Evolutionary conservation across 1,140 invertebrate species (phyloP).

Genomic region (Diplogasteroides magnus): DNA sequence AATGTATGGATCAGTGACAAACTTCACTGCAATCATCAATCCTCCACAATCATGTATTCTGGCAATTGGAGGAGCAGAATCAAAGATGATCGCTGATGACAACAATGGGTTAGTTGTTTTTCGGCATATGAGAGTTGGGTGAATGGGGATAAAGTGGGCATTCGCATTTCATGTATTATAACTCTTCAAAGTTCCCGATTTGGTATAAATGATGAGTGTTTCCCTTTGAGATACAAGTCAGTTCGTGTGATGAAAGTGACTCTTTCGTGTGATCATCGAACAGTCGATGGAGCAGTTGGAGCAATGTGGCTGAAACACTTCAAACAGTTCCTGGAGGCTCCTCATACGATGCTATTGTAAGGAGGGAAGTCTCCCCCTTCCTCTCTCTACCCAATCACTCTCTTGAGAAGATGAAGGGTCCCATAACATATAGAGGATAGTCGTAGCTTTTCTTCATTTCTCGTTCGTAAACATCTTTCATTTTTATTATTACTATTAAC

Average conservation of each 20-base stretch:
- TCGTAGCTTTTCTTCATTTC: constrained; percentile 8
- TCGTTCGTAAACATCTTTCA: constrained; percentile 13
- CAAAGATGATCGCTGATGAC: constrained; percentile 60
- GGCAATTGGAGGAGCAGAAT: constrained; percentile 64
- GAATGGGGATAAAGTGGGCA: background rate
- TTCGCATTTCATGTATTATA: background rate
- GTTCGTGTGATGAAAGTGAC: constrained; percentile 66
- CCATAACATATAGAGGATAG: background rate
- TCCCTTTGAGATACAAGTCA: constrained; percentile 58
- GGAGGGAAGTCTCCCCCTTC: background rate
- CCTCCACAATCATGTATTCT: constrained; percentile 69
- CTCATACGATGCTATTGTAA: constrained; percentile 67
- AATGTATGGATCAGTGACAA: constrained; percentile 79
- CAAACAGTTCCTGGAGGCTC: constrained; percentile 65
- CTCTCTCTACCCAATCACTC: constrained; percentile 1
- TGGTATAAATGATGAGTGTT: constrained; percentile 17
- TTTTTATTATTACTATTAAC: constrained; percentile 6
- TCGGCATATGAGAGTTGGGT: background rate
- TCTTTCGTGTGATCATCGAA: constrained; percentile 68
- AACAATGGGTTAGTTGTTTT: constrained; percentile 35
- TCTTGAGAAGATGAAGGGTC: background rate
- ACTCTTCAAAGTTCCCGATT: background rate
- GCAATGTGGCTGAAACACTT: constrained; percentile 68
- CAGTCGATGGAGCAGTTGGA: constrained; percentile 71
- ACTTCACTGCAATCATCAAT: constrained; percentile 68